These are phyloP conservation scores for Deroplatys truncata DNA, from an alignment of 2,888 invertebrate species.

Conservation along the genomic window DNA sequence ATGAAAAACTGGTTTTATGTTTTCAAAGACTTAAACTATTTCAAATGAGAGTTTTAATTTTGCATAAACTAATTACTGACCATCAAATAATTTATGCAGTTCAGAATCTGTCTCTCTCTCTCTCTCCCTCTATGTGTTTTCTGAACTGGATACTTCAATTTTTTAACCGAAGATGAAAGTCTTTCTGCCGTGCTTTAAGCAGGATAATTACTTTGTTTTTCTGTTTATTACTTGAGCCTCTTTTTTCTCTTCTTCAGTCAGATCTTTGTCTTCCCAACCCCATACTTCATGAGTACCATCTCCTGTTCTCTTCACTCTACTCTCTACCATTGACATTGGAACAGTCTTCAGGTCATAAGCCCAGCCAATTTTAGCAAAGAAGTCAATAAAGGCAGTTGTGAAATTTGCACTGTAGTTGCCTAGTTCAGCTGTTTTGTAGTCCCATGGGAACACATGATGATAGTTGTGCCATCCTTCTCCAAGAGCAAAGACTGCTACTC, in stretches of 20 bases:
- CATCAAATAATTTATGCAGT: background rate
- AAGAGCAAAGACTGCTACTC: conserved; percentile 44
- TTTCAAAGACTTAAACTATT: too few species aligned
- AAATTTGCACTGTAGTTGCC: conserved; percentile 68
- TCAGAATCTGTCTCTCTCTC: background rate
- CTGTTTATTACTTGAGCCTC: conserved; percentile 34
- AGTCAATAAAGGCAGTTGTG: conserved; percentile 73
- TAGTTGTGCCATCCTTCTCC: conserved; percentile 57
- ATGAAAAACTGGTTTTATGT: too few species aligned
- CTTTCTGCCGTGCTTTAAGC: background rate
- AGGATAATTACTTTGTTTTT: conserved; percentile 24
- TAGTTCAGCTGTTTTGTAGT: conserved; percentile 77
- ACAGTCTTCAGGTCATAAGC: conserved; percentile 84
- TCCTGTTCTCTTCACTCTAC: conserved; percentile 67
- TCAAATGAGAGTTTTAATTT: background rate
- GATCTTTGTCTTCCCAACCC: conserved; percentile 31
- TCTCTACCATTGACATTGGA: conserved; percentile 62
- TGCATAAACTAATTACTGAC: background rate
- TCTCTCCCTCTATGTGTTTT: background rate
- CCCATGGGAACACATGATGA: conserved; percentile 71
- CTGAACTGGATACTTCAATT: background rate
- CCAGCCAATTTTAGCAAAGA: conserved; percentile 78
- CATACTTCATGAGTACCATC: conserved; percentile 58
- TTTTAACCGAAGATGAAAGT: background rate
- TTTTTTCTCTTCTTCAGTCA: conserved; percentile 35